Conservation (phyloP, 2,113 vertebrate species). For the Crotalus helleri region DNA sequence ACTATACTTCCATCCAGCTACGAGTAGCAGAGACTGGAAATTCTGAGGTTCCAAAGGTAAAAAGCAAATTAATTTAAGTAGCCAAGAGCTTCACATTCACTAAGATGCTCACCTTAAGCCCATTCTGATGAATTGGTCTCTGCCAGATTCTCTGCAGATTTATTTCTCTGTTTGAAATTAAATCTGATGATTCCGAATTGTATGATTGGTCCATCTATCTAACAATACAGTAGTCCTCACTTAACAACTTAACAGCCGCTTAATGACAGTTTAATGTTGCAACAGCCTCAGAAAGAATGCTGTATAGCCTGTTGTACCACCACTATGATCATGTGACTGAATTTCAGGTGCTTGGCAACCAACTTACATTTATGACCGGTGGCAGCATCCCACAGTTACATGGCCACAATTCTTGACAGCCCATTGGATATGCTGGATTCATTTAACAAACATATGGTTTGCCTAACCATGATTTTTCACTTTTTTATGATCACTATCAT, state of each 20-base stretch:
- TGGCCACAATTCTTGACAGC: neutral
- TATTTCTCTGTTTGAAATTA: neutral
- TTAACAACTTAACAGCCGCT: neutral
- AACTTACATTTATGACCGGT: neutral
- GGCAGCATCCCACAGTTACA: neutral
- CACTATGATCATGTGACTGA: neutral
- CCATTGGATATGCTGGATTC: neutral
- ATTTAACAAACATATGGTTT: neutral
- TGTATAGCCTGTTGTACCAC: neutral
- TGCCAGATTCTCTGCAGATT: neutral
- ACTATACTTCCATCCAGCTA: neutral
- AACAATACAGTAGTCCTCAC: neutral
- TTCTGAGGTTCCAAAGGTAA: neutral
- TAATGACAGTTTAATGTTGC: neutral
- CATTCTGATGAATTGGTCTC: neutral
- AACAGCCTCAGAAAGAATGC: neutral
- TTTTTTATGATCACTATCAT: neutral
- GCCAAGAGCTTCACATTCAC: neutral
- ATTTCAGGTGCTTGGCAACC: neutral
- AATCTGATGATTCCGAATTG: neutral
- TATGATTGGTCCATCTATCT: neutral
- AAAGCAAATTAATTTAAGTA: neutral
- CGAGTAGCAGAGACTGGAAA: neutral
- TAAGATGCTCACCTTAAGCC: neutral
- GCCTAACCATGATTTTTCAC: neutral